phyloP scores from a whole-genome alignment of 2,888 invertebrate genomes.

The Ecdyonurus torrentis region DNA sequence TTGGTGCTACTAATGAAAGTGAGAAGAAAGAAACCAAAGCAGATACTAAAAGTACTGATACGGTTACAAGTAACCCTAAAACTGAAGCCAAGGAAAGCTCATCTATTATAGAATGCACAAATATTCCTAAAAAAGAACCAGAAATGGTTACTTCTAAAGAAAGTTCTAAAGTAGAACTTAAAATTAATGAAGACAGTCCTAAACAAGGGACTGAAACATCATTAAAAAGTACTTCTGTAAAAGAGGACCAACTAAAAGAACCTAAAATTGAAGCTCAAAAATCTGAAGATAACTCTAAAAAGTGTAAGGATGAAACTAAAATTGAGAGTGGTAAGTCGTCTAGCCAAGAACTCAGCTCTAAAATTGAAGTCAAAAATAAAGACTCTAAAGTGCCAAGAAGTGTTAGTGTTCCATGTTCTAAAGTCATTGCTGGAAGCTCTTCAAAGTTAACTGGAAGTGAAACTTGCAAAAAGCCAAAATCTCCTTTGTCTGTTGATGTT shows the following conservation, averaged over 20 bases:
- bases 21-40: no score
- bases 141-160: not conserved
- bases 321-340: no score
- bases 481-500: no score
- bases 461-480: no score
- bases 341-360: not conserved
- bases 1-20: no score
- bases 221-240: not conserved
- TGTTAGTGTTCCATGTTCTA: no score
- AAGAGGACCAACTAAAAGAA: not conserved
- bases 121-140: not conserved
- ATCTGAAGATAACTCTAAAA: no score
- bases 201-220: not conserved
- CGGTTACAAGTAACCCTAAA: no score
- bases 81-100: not conserved
- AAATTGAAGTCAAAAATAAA: not conserved
- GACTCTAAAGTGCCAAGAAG: no score
- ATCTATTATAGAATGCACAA: not conserved
- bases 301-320: no score
- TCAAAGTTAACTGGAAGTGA: no score
- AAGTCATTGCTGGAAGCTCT: no score
- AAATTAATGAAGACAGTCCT: not conserved
- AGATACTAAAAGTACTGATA: not conserved
- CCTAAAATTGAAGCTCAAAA: not conserved
- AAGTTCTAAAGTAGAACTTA: not conserved